These are phyloP conservation scores for Anthrax anthrax DNA, from an alignment of 2,888 invertebrate species.

Conservation along the genomic window DNA sequence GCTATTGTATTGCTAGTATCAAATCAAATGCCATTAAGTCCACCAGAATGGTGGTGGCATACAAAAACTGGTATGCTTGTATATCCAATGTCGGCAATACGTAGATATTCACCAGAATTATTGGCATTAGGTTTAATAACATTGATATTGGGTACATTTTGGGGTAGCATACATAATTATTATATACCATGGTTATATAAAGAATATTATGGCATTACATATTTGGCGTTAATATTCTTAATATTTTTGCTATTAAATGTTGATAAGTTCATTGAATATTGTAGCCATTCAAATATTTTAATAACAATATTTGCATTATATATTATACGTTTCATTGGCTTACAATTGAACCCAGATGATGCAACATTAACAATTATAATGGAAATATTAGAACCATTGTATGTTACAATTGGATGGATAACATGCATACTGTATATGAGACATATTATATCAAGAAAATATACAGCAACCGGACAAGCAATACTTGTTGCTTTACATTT, in stretches of 20 bases:
- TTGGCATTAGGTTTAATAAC: slow-evolving; percentile 54
- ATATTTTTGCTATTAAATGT: slow-evolving; percentile 42
- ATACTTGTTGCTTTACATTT: slow-evolving; percentile 66
- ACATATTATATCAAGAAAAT: slow-evolving; percentile 63
- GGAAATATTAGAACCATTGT: slow-evolving; percentile 60
- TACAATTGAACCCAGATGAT: slow-evolving; percentile 43
- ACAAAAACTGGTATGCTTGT: slow-evolving; percentile 62
- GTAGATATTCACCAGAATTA: slow-evolving; percentile 61
- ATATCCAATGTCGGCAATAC: slow-evolving; percentile 63
- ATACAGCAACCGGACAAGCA: slow-evolving; percentile 65
- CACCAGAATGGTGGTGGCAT: slow-evolving; percentile 82
- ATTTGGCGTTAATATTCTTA: slow-evolving; percentile 21
- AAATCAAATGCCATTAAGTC: slow-evolving; percentile 56
- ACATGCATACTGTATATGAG: slow-evolving; percentile 66
- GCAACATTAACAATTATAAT: slow-evolving; percentile 48
- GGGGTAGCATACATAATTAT: slow-evolving; percentile 68
- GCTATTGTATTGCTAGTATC: slow-evolving; percentile 42
- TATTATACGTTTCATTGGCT: slow-evolving; percentile 55
- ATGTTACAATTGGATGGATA: slow-evolving; percentile 63
- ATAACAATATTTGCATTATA: slow-evolving; percentile 71
- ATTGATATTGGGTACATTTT: slow-evolving; percentile 56
- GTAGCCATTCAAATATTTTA: slow-evolving; percentile 66
- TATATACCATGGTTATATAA: slow-evolving; percentile 53
- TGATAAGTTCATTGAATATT: slow-evolving; percentile 69
- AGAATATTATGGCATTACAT: slow-evolving; percentile 20